Evolutionary conservation across 2,888 invertebrate species (phyloP).

Genomic region (Prenolepis imparis): DNA sequence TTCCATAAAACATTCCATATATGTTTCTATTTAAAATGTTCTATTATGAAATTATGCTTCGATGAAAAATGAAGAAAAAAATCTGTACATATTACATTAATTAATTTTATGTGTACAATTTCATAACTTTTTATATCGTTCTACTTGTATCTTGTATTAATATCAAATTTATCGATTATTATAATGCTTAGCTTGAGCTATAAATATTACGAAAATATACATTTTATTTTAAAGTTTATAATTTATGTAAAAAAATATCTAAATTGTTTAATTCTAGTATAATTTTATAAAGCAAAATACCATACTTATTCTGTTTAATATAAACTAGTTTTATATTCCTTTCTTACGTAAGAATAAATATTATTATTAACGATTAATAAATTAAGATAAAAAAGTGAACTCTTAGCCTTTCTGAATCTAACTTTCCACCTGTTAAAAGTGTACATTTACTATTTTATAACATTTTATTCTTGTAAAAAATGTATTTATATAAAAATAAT

Average conservation of each 20-base stretch:
- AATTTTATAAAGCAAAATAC: neutral
- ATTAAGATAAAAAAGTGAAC: neutral
- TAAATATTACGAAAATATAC: neutral
- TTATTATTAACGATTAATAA: neutral
- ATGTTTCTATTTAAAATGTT: too few relatives aligned
- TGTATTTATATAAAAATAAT: neutral
- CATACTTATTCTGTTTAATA: neutral
- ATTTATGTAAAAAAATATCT: neutral
- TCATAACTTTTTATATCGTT: neutral
- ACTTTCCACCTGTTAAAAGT: neutral
- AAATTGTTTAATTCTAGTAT: neutral
- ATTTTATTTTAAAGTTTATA: neutral
- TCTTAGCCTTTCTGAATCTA: conserved; percentile 3
- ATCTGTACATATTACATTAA: too few relatives aligned
- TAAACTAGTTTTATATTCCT: neutral
- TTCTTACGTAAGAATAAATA: neutral
- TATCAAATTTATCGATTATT: neutral
- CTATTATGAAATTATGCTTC: too few relatives aligned
- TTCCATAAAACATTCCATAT: neutral
- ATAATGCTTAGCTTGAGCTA: neutral
- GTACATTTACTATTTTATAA: neutral
- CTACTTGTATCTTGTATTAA: conserved; percentile 1
- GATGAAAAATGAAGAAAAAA: too few relatives aligned
- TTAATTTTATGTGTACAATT: neutral
- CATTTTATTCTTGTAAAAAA: neutral